These are phyloP conservation scores for Anseranas semipalmata DNA, from an alignment of 2,113 vertebrate genomes.

Conservation along the genomic window DNA sequence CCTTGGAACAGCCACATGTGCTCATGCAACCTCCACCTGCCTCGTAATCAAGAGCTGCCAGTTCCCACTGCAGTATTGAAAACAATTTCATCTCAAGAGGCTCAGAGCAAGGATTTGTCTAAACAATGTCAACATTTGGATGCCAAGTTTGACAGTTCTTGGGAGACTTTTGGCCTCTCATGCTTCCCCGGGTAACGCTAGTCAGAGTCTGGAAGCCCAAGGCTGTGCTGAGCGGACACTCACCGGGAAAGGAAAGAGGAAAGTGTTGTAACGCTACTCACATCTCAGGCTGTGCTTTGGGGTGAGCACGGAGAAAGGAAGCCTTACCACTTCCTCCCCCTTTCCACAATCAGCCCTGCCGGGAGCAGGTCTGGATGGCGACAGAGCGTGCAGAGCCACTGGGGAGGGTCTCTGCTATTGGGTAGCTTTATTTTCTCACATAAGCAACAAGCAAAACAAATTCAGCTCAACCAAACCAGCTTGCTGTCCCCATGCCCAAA, in stretches of 20 bases:
- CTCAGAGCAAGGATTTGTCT: background rate
- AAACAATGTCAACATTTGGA: background rate
- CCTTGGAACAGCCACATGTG: background rate
- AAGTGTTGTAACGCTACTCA: background rate
- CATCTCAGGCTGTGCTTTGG: background rate
- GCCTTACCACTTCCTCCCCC: background rate
- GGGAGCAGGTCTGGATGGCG: background rate
- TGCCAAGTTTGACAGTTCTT: background rate
- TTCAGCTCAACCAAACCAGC: background rate
- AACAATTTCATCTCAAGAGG: background rate
- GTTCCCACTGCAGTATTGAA: background rate
- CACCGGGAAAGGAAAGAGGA: background rate
- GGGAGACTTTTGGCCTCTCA: background rate
- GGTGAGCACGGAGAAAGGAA: background rate
- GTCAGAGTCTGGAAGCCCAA: background rate
- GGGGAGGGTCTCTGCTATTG: background rate
- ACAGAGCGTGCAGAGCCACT: background rate
- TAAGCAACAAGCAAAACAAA: background rate
- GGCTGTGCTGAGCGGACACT: accelerated
- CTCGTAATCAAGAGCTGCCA: background rate
- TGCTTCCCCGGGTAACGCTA: background rate
- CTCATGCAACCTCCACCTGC: background rate
- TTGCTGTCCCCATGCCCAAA: background rate
- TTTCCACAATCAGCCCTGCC: background rate
- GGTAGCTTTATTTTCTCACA: background rate